Percentiles rank a stretch among this genome's conserved stretches.
Evolutionary conservation across 2,888 invertebrate genomes (phyloP).

Genomic region (Alviniconcha strummeri): DNA sequence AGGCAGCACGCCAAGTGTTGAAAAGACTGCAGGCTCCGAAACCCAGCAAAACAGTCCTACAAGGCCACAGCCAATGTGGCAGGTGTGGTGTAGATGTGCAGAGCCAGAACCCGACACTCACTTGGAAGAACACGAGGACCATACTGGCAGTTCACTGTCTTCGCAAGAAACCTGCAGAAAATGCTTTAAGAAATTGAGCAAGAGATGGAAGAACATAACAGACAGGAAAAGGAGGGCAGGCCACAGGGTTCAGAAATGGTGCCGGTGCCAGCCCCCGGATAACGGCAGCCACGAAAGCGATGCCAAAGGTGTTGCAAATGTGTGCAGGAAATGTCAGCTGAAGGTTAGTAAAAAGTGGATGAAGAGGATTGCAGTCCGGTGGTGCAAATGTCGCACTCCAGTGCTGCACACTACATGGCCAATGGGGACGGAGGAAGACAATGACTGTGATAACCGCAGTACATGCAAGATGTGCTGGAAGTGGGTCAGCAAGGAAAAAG

Average conservation of each 20-base stretch:
- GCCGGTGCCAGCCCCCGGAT: background rate
- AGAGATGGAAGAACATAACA: background rate
- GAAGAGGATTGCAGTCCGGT: background rate
- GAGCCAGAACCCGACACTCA: background rate
- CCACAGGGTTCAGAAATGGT: background rate
- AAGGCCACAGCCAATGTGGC: too few relatives aligned
- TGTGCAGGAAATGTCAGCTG: background rate
- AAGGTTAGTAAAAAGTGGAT: constrained; percentile 1
- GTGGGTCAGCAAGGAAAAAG: constrained; percentile 7
- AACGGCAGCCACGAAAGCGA: background rate
- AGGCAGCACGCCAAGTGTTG: too few relatives aligned
- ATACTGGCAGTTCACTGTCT: too few relatives aligned
- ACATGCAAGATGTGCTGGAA: background rate
- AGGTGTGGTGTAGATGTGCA: constrained; percentile 5
- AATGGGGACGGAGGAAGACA: background rate
- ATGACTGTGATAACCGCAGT: background rate
- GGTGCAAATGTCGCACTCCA: constrained; percentile 13
- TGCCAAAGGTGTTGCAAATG: background rate
- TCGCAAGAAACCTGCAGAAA: background rate
- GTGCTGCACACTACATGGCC: background rate
- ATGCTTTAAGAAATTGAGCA: background rate
- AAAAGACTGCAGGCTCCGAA: too few relatives aligned
- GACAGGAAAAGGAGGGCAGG: too few relatives aligned
- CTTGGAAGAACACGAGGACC: background rate
- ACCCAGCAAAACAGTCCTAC: too few relatives aligned